These are phyloP conservation scores for Heterodera carotae DNA, from an alignment of 1,140 invertebrate species.

Conservation along the genomic window DNA sequence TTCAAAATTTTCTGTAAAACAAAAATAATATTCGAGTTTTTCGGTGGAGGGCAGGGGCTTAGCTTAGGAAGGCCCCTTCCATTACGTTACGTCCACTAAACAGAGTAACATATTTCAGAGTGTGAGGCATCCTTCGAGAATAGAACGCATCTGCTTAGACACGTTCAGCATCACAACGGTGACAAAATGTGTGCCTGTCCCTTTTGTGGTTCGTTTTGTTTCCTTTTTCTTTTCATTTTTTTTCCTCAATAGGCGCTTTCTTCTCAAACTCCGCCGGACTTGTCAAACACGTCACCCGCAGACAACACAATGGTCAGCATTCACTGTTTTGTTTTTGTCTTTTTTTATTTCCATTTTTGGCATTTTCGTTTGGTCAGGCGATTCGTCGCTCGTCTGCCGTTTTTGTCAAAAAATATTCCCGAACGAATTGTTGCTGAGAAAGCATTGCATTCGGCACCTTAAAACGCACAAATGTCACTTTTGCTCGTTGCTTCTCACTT, in stretches of 20 bases:
- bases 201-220: constrained; percentile 48
- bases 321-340: not conserved
- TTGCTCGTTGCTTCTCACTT: constrained; percentile 36
- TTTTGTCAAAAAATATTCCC: constrained; percentile 49
- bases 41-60: too few species aligned
- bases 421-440: constrained; percentile 33
- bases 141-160: constrained; percentile 19
- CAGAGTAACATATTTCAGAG: too few species aligned
- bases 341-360: too few species aligned
- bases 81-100: too few species aligned
- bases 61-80: too few species aligned
- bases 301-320: constrained; percentile 34
- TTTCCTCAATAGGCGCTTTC: not conserved
- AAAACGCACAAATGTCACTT: constrained; percentile 38
- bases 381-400: constrained; percentile 37
- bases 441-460: constrained; percentile 49
- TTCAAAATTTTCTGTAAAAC: too few species aligned
- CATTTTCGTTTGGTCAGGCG: constrained; percentile 9
- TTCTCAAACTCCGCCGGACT: constrained; percentile 33
- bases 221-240: not conserved
- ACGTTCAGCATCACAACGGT: constrained; percentile 33
- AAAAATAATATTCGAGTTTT: too few species aligned
- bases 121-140: constrained; percentile 12
- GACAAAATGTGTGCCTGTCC: constrained; percentile 47
- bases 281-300: constrained; percentile 44